These are phyloP conservation scores for Botia almorhae DNA, from an alignment of 2,797 vertebrate species.

Conservation along the genomic window DNA sequence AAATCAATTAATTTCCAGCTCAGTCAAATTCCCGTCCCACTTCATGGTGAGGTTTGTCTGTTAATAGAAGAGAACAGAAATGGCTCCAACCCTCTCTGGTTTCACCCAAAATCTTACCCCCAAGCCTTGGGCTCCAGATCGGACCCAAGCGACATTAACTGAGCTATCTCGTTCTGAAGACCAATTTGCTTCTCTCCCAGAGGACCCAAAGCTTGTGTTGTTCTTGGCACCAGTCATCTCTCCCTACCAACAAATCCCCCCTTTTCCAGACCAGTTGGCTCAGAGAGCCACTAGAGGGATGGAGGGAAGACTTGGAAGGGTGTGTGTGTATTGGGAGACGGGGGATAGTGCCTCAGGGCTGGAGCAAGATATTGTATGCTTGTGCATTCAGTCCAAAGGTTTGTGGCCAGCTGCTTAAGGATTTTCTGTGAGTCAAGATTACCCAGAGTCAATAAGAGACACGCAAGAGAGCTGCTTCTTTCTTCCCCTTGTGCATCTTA, in stretches of 20 bases:
- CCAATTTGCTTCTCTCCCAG: slow-evolving; percentile 87
- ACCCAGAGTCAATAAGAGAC: slow-evolving; percentile 82
- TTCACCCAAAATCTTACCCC: slow-evolving; percentile 69
- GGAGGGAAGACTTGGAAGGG: slow-evolving; percentile 55
- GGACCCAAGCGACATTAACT: slow-evolving; percentile 73
- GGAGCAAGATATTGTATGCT: slow-evolving; percentile 80
- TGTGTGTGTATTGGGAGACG: slow-evolving; percentile 58
- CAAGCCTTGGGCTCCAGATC: slow-evolving; percentile 69
- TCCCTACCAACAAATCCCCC: slow-evolving; percentile 87
- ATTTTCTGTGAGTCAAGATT: slow-evolving; percentile 85
- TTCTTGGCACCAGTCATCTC: slow-evolving; percentile 88
- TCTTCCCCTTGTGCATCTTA: slow-evolving; percentile 75
- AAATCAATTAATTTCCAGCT: slow-evolving; percentile 74
- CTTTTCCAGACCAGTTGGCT: slow-evolving; percentile 86
- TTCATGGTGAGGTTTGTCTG: slow-evolving; percentile 63
- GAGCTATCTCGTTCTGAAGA: slow-evolving; percentile 79
- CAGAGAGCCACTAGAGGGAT: slow-evolving; percentile 86
- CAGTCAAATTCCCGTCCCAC: slow-evolving; percentile 68
- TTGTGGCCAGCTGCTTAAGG: slow-evolving; percentile 85
- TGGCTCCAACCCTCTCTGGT: slow-evolving; percentile 66
- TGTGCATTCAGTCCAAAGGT: slow-evolving; percentile 82
- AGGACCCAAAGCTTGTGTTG: slow-evolving; percentile 86
- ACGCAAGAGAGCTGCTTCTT: slow-evolving; percentile 62
- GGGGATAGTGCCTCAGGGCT: slow-evolving; percentile 74
- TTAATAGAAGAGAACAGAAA: slow-evolving; percentile 62